Base-by-base conservation (phyloP, 1,140 invertebrate genomes). In the Popillia japonica region DNA sequence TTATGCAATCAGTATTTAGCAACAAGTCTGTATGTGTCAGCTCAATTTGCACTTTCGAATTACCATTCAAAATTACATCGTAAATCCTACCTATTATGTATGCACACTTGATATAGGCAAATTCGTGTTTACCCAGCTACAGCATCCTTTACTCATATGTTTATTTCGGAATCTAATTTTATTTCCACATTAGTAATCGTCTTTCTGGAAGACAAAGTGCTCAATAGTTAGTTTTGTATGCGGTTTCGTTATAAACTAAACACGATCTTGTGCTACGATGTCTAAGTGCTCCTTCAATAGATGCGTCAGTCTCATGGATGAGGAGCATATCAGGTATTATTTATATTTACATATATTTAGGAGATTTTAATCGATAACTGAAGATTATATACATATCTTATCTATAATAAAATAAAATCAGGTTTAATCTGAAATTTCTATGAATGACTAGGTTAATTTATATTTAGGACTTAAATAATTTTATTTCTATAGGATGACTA, bases 111-210 rank as follows among this genome's bases (percentile, higher is more conserved):
- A 34, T 74, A 23, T 74, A 17, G 17, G 34, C 27, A 17, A 17
- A 42, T 41, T 74, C 40, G 11, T 41, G 40, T 7, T 74, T 41
- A 40, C 41, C 9, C 22, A 11, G 22, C n/a, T 40, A 44, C 6
- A n/a, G n/a, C 2, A 11, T 14, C 14, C 34, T 74, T 44, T 40
- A 41, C 41, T 40, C 72, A 41, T 41, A 17, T 74, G 72, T 74
- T 74, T 74, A 44, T 74, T 74, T 74, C 40, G 11, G 61, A 34
- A 22, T 68, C 61, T 68, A 68, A 68, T 68, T 68, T 68, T 68
- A 68, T 68, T 34, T 23, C 20, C 8, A 22, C 22, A 68, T 68
- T 68, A 68, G 27, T 20, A 74, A 44, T 44, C 72, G 34, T 9
- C 6, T 41, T 74, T 14, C 27, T 11, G 6, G 34, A 40, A 74